Conservation (phyloP, 2,113 vertebrate genomes). For the Dasyornis broadbenti region DNA sequence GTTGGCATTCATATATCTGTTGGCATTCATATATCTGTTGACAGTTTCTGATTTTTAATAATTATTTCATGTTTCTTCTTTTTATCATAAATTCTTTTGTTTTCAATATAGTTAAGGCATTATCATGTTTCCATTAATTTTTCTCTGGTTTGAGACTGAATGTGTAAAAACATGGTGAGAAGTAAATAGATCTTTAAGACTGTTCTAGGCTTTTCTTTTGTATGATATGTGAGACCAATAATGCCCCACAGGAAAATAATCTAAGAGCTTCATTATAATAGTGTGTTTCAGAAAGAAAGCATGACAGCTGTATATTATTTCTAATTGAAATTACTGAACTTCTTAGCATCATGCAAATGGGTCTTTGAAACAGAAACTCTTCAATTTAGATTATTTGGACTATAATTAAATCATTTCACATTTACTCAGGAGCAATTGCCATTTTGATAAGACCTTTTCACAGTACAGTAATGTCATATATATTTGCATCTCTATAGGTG, state of each 20-base stretch:
- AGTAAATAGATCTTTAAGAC: slow-evolving; percentile 11
- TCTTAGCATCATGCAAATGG: slow-evolving; percentile 56
- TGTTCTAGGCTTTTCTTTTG: slow-evolving; percentile 53
- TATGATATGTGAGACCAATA: slow-evolving; percentile 32
- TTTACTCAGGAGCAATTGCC: slow-evolving; percentile 47
- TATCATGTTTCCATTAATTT: neutral
- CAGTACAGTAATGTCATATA: neutral
- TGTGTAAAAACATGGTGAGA: neutral
- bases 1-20: neutral
- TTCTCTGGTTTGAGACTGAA: slow-evolving; percentile 11
- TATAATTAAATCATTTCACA: slow-evolving; percentile 70
- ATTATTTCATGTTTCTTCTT: neutral
- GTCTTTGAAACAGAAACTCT: slow-evolving; percentile 68
- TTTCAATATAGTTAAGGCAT: neutral
- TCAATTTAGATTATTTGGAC: slow-evolving; percentile 66
- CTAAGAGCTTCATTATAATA: slow-evolving; percentile 53
- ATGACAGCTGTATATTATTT: slow-evolving; percentile 54
- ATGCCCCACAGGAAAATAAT: slow-evolving; percentile 64
- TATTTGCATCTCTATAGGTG: slow-evolving; percentile 16
- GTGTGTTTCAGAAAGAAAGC: slow-evolving; percentile 56
- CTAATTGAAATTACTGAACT: slow-evolving; percentile 75
- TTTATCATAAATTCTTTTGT: neutral
- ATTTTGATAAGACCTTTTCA: slow-evolving; percentile 52
- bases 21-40: neutral
- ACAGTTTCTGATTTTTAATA: neutral